A percentile compares a stretch with the other conserved stretches of the same genome.
phyloP scores from a whole-genome alignment of 2,888 invertebrate species.

The Podabrus alpinus region DNA sequence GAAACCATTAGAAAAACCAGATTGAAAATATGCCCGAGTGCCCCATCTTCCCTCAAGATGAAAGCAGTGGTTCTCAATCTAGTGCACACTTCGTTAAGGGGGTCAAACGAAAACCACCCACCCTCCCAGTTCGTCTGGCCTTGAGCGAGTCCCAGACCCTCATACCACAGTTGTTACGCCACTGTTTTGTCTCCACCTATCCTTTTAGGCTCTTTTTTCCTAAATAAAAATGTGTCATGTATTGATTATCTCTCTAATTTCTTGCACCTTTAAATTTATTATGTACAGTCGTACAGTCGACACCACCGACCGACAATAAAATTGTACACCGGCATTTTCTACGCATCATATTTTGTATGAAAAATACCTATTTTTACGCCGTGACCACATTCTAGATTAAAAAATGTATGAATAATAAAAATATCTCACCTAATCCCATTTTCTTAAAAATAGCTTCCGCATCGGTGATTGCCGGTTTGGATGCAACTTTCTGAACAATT shows the following conservation, averaged over 20 bases:
- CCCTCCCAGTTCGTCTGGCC: background rate
- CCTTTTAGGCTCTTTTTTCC: background rate
- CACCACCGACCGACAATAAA: background rate
- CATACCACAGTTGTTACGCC: background rate
- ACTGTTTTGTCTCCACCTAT: background rate
- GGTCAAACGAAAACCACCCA: background rate
- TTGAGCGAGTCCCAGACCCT: background rate
- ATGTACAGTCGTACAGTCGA: too few species aligned
- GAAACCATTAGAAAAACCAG: background rate
- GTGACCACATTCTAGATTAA: background rate
- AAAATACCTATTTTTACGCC: background rate
- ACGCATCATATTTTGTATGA: background rate
- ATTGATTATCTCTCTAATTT: background rate
- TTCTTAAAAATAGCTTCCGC: constrained; percentile 74
- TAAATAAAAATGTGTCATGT: background rate
- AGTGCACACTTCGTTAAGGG: background rate
- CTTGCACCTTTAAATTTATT: background rate
- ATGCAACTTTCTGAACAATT: constrained; percentile 38
- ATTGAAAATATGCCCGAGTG: too few species aligned
- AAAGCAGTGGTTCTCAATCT: background rate
- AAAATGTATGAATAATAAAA: background rate
- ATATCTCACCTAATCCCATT: constrained; percentile 70
- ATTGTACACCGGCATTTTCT: background rate
- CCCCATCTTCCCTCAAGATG: background rate
- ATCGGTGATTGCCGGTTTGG: constrained; percentile 60